A percentile compares a stretch with the other conserved stretches of the same genome.
These are phyloP conservation scores for Myiotriccus ornatus DNA, from an alignment of 2,797 vertebrate species.

Conservation along the genomic window DNA sequence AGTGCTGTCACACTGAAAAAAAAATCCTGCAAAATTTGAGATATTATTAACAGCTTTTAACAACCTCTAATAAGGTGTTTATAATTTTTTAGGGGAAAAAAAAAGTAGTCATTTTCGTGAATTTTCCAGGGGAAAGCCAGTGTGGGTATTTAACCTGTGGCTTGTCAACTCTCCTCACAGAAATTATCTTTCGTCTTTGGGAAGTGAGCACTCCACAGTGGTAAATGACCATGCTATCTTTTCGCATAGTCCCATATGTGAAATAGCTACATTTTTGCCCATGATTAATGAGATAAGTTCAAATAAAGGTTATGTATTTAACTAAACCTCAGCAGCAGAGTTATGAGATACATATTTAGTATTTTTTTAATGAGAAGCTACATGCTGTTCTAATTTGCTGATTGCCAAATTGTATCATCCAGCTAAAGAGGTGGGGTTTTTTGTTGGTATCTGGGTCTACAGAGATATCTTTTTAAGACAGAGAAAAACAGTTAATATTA, in stretches of 20 bases:
- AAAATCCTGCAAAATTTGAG: background rate
- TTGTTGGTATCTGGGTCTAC: background rate
- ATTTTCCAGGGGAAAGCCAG: slow-evolving; percentile 77
- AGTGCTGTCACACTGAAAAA: background rate
- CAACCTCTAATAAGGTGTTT: slow-evolving; percentile 48
- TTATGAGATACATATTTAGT: slow-evolving; percentile 40
- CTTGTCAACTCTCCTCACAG: slow-evolving; percentile 64
- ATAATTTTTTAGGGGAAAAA: background rate
- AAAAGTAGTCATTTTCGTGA: slow-evolving; percentile 73
- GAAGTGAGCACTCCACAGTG: slow-evolving; percentile 52
- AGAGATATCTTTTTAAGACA: slow-evolving; percentile 1
- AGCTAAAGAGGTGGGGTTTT: background rate
- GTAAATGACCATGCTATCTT: slow-evolving; percentile 77
- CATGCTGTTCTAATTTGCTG: slow-evolving; percentile 49
- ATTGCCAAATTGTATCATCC: slow-evolving; percentile 41
- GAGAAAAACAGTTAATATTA: background rate
- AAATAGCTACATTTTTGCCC: slow-evolving; percentile 61
- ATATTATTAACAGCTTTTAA: slow-evolving; percentile 23
- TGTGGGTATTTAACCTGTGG: slow-evolving; percentile 75
- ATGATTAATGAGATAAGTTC: slow-evolving; percentile 82
- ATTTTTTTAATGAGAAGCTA: slow-evolving; percentile 47
- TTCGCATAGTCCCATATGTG: slow-evolving; percentile 68
- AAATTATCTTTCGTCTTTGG: slow-evolving; percentile 76
- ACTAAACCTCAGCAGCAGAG: slow-evolving; percentile 48
- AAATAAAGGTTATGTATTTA: slow-evolving; percentile 79